These are phyloP conservation scores for Lytechinus pictus DNA, from an alignment of 35 echinoderm and acorn worm genomes.

Conservation along the genomic window DNA sequence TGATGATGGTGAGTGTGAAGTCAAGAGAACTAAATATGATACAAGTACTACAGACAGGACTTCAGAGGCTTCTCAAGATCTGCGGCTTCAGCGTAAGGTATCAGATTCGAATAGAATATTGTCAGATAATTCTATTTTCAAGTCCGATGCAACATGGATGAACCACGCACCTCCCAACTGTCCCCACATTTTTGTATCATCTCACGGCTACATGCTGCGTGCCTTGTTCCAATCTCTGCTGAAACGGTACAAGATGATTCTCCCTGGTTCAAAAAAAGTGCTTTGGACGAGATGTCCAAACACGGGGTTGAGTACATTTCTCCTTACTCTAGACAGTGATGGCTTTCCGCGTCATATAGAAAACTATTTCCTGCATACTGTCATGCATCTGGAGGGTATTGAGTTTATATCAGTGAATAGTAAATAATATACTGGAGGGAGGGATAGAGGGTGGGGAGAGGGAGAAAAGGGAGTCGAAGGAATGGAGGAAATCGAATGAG, in stretches of 20 bases:
- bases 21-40: neutral
- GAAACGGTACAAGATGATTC: neutral
- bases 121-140: neutral
- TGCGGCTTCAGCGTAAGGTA: neutral
- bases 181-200: conserved; percentile 14
- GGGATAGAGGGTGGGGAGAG: neutral
- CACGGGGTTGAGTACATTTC: neutral
- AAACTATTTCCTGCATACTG: neutral
- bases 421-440: neutral
- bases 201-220: neutral
- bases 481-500: no score
- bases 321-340: neutral
- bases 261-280: neutral
- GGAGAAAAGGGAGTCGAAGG: neutral
- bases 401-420: neutral
- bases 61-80: neutral
- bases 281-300: neutral
- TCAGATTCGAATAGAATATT: neutral
- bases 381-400: neutral
- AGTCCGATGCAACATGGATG: neutral
- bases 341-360: neutral
- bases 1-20: neutral
- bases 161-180: neutral
- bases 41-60: neutral
- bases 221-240: conserved; percentile 9